These are phyloP conservation scores for Gasteruption jaculator DNA, from an alignment of 2,888 invertebrate species.

Conservation along the genomic window DNA sequence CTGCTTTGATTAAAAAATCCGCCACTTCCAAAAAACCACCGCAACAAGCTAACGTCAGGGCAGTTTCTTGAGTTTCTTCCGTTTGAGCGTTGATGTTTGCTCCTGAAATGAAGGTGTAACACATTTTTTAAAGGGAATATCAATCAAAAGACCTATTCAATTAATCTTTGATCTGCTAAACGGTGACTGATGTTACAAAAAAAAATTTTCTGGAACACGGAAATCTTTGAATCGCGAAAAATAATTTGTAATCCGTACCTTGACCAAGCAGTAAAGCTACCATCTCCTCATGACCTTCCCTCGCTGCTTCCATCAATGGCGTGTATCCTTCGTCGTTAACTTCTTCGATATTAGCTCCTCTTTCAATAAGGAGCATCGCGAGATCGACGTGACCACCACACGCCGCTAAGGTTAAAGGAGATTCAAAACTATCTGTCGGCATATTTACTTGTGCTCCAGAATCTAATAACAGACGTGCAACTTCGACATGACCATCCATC, in stretches of 20 bases:
- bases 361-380: slow-evolving; percentile 90
- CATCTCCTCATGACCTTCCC: slow-evolving; percentile 99
- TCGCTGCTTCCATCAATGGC: slow-evolving; percentile 97
- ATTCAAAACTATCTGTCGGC: slow-evolving; percentile 99
- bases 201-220: not conserved
- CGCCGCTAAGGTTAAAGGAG: slow-evolving; percentile 94
- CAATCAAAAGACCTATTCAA: not conserved
- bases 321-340: slow-evolving; percentile 99
- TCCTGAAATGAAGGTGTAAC: slow-evolving; percentile 54
- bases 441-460: slow-evolving; percentile 99
- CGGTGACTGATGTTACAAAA: slow-evolving; percentile 1
- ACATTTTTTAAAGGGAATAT: slow-evolving; percentile 11
- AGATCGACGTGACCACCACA: slow-evolving; percentile 98
- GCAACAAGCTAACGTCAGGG: slow-evolving; percentile 89
- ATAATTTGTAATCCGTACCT: slow-evolving; percentile 52
- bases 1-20: slow-evolving; percentile 91
- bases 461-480: slow-evolving; percentile 88
- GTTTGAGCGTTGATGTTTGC: slow-evolving; percentile 98
- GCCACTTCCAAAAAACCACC: slow-evolving; percentile 94
- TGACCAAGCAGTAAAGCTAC: slow-evolving; percentile 88
- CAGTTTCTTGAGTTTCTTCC: slow-evolving; percentile 97
- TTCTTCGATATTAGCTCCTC: slow-evolving; percentile 98
- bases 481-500: slow-evolving; percentile 99
- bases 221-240: slow-evolving; percentile 1
- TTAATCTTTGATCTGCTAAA: too few relatives aligned